A percentile compares a stretch with the other conserved stretches of the same genome.
Conservation (phyloP, 2,113 vertebrate genomes). For the Myotis davidii region DNA sequence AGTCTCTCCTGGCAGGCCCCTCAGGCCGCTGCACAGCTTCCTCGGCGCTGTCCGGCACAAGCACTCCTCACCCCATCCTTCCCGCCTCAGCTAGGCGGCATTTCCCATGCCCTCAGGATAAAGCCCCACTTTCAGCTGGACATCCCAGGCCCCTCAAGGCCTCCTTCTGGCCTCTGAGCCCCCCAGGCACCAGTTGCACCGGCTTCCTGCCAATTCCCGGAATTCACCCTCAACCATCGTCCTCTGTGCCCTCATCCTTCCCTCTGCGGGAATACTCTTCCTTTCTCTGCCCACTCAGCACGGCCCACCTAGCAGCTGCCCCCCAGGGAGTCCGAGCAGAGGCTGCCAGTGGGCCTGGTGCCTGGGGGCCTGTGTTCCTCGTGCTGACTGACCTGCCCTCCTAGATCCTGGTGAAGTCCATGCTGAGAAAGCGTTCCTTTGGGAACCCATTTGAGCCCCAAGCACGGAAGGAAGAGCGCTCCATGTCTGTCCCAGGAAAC, state of each 20-base stretch:
- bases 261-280: not conserved
- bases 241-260: not conserved
- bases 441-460: conserved; percentile 96
- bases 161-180: not conserved
- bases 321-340: not conserved
- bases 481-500: conserved; percentile 96
- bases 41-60: not conserved
- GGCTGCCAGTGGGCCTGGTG: not conserved
- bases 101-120: not conserved
- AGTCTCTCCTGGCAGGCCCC: not conserved
- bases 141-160: not conserved
- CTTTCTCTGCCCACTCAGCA: not conserved
- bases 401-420: conserved; percentile 98
- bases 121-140: not conserved
- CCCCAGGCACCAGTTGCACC: accelerated
- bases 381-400: not conserved
- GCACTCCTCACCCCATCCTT: not conserved
- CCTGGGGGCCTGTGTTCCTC: not conserved
- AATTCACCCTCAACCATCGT: not conserved
- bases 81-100: not conserved
- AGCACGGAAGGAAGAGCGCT: conserved; percentile 92
- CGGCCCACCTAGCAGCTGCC: not conserved
- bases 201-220: not conserved
- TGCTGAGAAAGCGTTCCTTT: conserved; percentile 98
- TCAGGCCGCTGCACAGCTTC: not conserved